These are phyloP conservation scores for Zele albiditarsus DNA, from an alignment of 2,888 invertebrate genomes.

Conservation along the genomic window DNA sequence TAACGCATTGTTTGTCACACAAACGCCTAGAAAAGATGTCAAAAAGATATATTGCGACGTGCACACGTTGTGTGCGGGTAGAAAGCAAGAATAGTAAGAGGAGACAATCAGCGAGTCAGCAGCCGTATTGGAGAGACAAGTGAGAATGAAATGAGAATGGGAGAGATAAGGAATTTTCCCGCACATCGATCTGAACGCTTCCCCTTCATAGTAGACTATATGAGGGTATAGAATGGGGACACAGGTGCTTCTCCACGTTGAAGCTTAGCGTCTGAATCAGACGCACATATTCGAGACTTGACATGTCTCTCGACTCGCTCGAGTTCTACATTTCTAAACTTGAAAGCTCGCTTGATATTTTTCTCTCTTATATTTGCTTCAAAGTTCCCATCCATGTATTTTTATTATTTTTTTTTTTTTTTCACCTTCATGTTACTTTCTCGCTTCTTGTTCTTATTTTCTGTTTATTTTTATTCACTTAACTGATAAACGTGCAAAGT, in stretches of 20 bases:
- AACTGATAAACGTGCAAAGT: background rate
- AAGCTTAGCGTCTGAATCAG: constrained; percentile 67
- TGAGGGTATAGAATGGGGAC: constrained; percentile 63
- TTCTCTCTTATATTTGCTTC: constrained; percentile 2
- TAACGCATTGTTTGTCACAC: constrained; percentile 66
- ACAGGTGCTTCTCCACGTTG: constrained; percentile 68
- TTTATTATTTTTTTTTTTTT: background rate
- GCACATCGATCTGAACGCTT: constrained; percentile 67
- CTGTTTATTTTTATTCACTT: background rate
- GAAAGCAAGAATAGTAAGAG: constrained; percentile 41
- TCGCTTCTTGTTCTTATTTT: background rate
- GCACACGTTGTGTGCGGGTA: constrained; percentile 38
- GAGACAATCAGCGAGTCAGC: constrained; percentile 44
- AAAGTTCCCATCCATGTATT: background rate
- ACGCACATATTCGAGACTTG: constrained; percentile 52
- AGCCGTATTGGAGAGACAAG: constrained; percentile 23
- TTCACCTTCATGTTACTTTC: background rate
- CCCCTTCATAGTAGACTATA: constrained; percentile 53
- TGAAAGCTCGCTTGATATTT: constrained; percentile 6
- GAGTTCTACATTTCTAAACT: constrained; percentile 27
- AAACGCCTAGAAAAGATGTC: constrained; percentile 59
- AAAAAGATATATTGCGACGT: constrained; percentile 61
- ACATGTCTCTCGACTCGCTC: constrained; percentile 24
- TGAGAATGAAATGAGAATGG: constrained; percentile 22
- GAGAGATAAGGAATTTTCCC: constrained; percentile 52